Base-by-base conservation (phyloP, 2,797 vertebrate genomes). In the Borostomias antarcticus region DNA sequence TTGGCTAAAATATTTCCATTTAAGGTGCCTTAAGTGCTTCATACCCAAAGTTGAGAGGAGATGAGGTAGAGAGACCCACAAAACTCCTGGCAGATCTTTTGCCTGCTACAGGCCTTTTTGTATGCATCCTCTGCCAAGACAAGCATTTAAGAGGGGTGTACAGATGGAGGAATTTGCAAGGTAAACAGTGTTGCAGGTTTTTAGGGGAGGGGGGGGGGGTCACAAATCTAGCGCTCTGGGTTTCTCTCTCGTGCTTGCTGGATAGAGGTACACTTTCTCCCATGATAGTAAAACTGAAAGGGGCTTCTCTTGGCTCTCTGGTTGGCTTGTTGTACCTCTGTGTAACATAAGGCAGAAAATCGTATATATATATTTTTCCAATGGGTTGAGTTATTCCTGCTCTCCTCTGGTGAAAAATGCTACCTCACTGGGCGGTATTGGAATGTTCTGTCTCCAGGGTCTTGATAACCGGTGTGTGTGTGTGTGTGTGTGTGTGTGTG, bases 61-160 rank as follows among this genome's bases (percentile, higher is more conserved):
- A 37, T 76, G 65, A 68, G 53, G 68, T 48, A 58, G 58, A 48
- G 56, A 64, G 32, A 56, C 33, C 71, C 58, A 76, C 72, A 57
- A 78, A 78, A 83, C 78, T 73, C 74, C 66, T 69, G 66, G 68
- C 69, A 59, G 62, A 72, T 37, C 69, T 67, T 76, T 68, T 72
- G 68, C 66, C 69, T 69, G 58, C 54, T 79, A 64, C 60, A 64
- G 76, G 73, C 64, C 70, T 69, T 83, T 78, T 71, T 75, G 70
- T 66, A 56, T 30, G 50, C 32, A 19, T 71, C 62, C 59, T 66
- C 74, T 74, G 88, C 89, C 90, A 91, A 91, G 81, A 85, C 74
- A 88, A 92, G 83, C 85, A 82, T 86, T 79, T 91, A 85, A 82
- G 77, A 81, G 77, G 78, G 73, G 81, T 75, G 82, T 80, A 87